Evolutionary conservation across 2,797 vertebrate species (phyloP).

Genomic region (Acropternis orthonyx): DNA sequence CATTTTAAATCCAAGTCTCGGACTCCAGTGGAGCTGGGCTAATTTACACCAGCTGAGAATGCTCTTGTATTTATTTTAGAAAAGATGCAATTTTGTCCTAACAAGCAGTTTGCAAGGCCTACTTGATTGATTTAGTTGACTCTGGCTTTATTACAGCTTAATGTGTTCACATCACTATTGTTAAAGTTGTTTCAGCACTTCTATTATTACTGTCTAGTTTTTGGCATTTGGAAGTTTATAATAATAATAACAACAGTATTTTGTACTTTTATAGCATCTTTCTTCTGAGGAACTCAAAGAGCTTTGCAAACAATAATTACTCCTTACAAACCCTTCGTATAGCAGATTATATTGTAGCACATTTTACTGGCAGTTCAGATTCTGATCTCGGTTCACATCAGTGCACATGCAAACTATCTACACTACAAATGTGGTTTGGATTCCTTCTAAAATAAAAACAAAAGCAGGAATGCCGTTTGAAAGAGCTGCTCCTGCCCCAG

Average conservation of each 20-base stretch:
- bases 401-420: background rate
- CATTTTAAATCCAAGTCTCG: constrained; percentile 42
- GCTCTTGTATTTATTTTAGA: constrained; percentile 67
- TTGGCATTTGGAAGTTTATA: constrained; percentile 63
- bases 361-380: background rate
- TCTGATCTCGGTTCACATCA: constrained; percentile 20
- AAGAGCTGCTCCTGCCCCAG: background rate
- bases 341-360: constrained; percentile 1
- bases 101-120: constrained; percentile 61
- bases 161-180: constrained; percentile 68
- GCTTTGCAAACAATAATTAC: constrained; percentile 59
- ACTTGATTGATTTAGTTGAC: constrained; percentile 70
- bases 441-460: background rate
- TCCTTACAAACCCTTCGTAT: background rate
- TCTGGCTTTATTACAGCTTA: constrained; percentile 65
- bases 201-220: constrained; percentile 66
- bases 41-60: constrained; percentile 68
- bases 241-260: constrained; percentile 63
- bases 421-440: background rate
- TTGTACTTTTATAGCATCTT: constrained; percentile 67
- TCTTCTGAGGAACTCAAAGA: constrained; percentile 21
- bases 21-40: constrained; percentile 53
- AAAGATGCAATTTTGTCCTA: constrained; percentile 67
- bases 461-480: background rate
- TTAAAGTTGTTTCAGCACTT: constrained; percentile 71